A percentile compares a stretch with the other conserved stretches of the same genome.
phyloP scores from a whole-genome alignment of 2,797 vertebrate species.

The Tragelaphus oryx region DNA sequence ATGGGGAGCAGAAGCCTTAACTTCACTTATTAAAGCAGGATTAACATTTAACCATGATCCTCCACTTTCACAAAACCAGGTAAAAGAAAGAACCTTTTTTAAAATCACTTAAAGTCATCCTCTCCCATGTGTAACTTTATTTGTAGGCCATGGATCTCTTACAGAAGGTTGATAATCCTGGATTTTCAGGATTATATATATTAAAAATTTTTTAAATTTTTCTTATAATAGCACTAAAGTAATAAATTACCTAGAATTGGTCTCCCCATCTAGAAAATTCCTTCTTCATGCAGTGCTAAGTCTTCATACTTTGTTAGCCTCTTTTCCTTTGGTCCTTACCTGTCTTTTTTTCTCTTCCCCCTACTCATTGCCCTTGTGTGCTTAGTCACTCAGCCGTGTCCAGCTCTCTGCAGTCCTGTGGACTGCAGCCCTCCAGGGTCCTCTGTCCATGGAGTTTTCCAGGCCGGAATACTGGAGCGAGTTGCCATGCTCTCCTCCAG shows the following conservation, averaged over 20 bases:
- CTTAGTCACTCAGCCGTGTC: background rate
- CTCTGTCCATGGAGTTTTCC: background rate
- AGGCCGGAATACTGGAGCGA: background rate
- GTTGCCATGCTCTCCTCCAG: background rate
- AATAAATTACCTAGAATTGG: background rate
- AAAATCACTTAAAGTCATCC: background rate
- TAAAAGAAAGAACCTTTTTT: slow-evolving; percentile 65
- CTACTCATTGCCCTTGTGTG: background rate
- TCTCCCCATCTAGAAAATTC: background rate
- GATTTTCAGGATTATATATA: background rate
- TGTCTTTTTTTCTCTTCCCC: background rate
- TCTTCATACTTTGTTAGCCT: background rate
- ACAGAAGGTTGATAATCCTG: background rate
- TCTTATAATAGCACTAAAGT: background rate
- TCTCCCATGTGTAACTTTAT: background rate
- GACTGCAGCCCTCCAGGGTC: background rate
- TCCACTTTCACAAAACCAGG: slow-evolving; percentile 94
- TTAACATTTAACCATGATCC: no score
- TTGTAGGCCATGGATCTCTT: background rate
- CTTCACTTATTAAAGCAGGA: no score
- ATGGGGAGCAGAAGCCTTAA: no score
- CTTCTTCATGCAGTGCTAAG: background rate
- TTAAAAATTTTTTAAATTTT: background rate
- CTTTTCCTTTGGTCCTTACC: background rate
- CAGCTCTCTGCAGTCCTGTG: background rate